These are phyloP conservation scores for Baccha elongata DNA, from an alignment of 2,888 invertebrate species.

Conservation along the genomic window DNA sequence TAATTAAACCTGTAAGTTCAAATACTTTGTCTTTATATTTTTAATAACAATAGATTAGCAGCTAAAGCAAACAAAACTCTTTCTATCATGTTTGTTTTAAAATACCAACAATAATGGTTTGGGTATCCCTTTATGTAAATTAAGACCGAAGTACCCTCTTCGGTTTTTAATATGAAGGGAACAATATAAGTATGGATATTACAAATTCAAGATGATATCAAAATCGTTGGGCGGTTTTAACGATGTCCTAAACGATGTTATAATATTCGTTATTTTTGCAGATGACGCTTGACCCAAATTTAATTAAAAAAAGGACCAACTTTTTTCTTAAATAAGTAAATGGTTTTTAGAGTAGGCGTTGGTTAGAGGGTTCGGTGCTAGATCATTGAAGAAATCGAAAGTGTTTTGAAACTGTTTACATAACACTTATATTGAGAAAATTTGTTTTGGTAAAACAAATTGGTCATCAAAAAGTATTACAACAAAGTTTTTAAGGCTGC, in stretches of 20 bases:
- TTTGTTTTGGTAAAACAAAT: no score
- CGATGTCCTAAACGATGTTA: slow-evolving; percentile 15
- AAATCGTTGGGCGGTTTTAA: slow-evolving; percentile 16
- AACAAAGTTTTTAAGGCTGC: no score
- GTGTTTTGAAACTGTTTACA: background rate
- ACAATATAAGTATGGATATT: background rate
- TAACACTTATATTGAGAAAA: no score
- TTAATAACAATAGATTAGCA: background rate
- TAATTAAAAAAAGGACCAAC: slow-evolving; percentile 15
- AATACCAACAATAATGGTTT: background rate
- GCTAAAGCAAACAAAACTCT: background rate
- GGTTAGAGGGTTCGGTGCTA: background rate
- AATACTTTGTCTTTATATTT: background rate
- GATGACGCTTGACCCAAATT: slow-evolving; percentile 31
- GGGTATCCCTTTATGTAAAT: slow-evolving; percentile 13
- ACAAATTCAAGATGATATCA: slow-evolving; percentile 24
- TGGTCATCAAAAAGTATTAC: no score
- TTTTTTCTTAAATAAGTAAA: background rate
- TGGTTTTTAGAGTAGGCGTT: slow-evolving; percentile 15
- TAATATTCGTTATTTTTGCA: slow-evolving; percentile 6
- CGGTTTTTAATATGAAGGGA: background rate
- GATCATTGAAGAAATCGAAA: background rate
- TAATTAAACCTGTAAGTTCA: background rate
- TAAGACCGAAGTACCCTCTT: background rate
- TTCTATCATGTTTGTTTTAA: background rate